Conservation (phyloP, 1,140 invertebrate species). For the Orussus abietinus region DNA sequence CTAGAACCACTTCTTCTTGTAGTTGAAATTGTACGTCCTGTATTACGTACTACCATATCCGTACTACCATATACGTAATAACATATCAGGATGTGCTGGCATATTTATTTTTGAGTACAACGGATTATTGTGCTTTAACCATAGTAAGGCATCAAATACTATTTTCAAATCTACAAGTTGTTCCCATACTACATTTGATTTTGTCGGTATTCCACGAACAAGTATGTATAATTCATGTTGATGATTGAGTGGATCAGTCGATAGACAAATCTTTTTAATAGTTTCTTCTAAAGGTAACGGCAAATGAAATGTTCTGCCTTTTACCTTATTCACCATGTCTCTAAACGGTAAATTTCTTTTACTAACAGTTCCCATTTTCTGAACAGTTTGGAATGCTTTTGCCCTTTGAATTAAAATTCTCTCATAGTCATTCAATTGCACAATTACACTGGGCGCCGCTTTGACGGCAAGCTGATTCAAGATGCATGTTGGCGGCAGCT, state of each 20-base stretch:
- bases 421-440: conserved; percentile 16
- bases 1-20: too few relatives aligned
- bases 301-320: conserved; percentile 18
- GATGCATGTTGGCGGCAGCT: not conserved
- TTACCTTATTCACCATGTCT: conserved; percentile 10
- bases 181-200: conserved; percentile 22
- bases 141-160: conserved; percentile 15
- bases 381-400: conserved; percentile 9
- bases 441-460: not conserved
- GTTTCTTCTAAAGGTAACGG: too few relatives aligned
- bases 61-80: too few relatives aligned
- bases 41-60: too few relatives aligned
- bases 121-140: conserved; percentile 20
- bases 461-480: conserved; percentile 10
- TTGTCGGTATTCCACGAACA: conserved; percentile 21
- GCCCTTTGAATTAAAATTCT: conserved; percentile 9
- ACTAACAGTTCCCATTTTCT: too few relatives aligned
- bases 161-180: conserved; percentile 17
- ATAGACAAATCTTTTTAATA: too few relatives aligned
- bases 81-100: conserved; percentile 11
- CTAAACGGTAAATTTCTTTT: conserved; percentile 9
- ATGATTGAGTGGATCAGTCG: conserved; percentile 8
- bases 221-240: conserved; percentile 29
- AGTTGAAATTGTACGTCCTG: too few relatives aligned
- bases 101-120: conserved; percentile 23